A percentile compares a stretch with the other conserved stretches of the same genome.
Evolutionary conservation across 2,797 vertebrate species (phyloP).

Genomic region (Pseudochirops corinnae): DNA sequence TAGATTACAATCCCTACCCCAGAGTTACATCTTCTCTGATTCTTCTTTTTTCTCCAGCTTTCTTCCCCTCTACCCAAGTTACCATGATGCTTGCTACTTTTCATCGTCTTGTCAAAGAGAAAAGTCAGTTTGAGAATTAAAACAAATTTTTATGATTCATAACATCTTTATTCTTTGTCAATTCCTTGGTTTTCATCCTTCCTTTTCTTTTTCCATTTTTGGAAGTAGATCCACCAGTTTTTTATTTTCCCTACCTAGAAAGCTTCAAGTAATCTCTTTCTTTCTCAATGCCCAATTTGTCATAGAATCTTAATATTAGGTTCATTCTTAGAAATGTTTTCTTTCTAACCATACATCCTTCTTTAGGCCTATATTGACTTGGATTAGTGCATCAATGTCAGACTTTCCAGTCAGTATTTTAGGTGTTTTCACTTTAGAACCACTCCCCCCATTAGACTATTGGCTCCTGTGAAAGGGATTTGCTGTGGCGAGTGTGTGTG

Average conservation of each 20-base stretch:
- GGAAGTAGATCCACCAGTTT: background rate
- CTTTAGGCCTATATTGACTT: too few relatives aligned
- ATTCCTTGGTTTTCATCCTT: background rate
- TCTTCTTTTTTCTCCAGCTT: background rate
- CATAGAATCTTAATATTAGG: background rate
- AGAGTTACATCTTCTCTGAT: background rate
- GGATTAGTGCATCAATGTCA: background rate
- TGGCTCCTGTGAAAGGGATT: background rate
- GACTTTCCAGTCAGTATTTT: too few relatives aligned
- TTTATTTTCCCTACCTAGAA: background rate
- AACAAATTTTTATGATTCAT: background rate
- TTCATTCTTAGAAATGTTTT: background rate
- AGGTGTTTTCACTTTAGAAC: background rate
- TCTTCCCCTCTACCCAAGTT: background rate
- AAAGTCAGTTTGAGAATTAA: background rate
- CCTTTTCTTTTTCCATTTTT: background rate
- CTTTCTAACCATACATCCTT: background rate
- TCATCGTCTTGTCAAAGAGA: background rate
- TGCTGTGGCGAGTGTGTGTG: too few relatives aligned
- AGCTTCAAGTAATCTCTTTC: background rate
- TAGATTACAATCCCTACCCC: background rate
- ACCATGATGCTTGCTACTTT: background rate
- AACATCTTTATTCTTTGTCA: background rate
- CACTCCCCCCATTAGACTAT: background rate
- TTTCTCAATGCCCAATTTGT: background rate